A percentile compares a stretch with the other conserved stretches of the same genome.
phyloP scores from a whole-genome alignment of 2,113 vertebrate species.

The Bambusicola thoracicus region DNA sequence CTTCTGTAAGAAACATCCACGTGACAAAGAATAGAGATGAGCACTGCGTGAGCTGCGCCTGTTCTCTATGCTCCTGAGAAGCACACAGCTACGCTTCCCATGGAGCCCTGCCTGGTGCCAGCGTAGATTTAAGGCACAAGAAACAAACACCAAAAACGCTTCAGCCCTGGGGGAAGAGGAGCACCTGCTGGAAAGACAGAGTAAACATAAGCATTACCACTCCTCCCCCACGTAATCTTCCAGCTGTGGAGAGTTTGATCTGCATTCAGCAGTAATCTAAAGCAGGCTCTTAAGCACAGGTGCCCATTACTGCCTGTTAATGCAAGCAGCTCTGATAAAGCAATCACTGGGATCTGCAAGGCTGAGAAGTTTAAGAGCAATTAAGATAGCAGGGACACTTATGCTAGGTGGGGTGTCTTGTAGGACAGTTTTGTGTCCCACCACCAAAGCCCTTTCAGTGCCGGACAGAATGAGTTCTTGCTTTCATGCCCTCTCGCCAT shows the following conservation, averaged over 20 bases:
- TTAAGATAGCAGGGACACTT: not conserved
- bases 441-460: not conserved
- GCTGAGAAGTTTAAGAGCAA: not conserved
- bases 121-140: not conserved
- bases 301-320: conserved; percentile 43
- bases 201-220: not conserved
- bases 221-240: conserved; percentile 13
- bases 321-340: conserved; percentile 12
- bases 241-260: not conserved
- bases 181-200: conserved; percentile 50
- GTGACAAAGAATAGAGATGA: rapidly evolving
- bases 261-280: conserved; percentile 41
- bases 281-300: conserved; percentile 39
- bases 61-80: not conserved
- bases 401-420: not conserved
- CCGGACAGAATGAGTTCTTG: not conserved
- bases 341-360: not conserved
- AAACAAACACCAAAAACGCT: not conserved
- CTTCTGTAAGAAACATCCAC: not conserved
- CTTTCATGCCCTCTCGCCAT: not conserved
- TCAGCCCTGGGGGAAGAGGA: conserved; percentile 49
- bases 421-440: not conserved
- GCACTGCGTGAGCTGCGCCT: not conserved
- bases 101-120: not conserved
- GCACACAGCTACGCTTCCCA: not conserved